A percentile compares a stretch with the other conserved stretches of the same genome.
phyloP scores from a whole-genome alignment of 2,113 vertebrate genomes.

The Alligator sinensis region DNA sequence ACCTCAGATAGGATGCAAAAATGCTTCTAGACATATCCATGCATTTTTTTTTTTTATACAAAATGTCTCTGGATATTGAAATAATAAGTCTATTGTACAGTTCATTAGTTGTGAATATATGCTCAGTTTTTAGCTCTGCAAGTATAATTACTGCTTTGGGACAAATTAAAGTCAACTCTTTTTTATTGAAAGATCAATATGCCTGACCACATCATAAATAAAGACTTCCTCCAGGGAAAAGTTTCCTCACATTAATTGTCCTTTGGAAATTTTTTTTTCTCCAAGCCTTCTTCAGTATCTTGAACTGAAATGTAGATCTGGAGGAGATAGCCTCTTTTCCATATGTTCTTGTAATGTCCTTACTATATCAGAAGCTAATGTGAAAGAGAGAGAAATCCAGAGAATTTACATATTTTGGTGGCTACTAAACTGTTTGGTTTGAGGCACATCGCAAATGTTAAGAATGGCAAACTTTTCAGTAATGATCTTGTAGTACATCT shows the following conservation, averaged over 20 bases:
- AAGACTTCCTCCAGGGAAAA: conserved; percentile 22
- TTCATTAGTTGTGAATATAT: conserved; percentile 23
- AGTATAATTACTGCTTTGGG: conserved; percentile 15
- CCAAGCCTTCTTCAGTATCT: conserved; percentile 24
- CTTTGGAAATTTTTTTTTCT: neutral
- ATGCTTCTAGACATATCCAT: neutral
- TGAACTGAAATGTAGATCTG: neutral
- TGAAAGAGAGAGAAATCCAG: neutral
- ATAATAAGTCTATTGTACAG: conserved; percentile 3
- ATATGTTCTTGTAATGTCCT: neutral
- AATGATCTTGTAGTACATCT: neutral
- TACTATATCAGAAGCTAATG: neutral
- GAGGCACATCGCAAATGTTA: neutral
- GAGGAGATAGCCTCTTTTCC: neutral
- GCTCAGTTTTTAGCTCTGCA: neutral
- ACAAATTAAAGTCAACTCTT: conserved; percentile 28
- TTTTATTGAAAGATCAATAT: conserved; percentile 44
- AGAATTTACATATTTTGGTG: neutral
- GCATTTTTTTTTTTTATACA: neutral
- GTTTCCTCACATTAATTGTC: neutral
- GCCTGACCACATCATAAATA: conserved; percentile 26
- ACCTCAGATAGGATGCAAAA: neutral
- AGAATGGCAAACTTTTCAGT: neutral
- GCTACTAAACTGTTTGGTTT: neutral
- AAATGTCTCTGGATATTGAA: neutral